Base-by-base conservation (phyloP, 2,113 vertebrate species). In the Gambusia holbrooki region DNA sequence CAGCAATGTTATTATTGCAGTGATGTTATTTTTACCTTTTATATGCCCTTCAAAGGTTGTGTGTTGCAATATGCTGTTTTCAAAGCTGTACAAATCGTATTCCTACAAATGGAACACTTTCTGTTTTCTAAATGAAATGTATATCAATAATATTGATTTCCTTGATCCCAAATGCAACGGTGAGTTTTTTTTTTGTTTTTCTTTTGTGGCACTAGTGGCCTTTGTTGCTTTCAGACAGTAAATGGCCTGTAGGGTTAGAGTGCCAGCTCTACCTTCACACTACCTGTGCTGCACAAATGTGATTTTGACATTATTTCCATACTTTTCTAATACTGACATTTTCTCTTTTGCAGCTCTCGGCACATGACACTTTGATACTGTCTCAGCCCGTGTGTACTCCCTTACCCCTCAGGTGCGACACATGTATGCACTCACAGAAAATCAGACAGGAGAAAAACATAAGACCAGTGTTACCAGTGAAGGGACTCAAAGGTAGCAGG, bases 341-440 rank as follows among this genome's bases (percentile, higher is more conserved):
- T 2, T 87, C 29, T 81, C 79, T 87, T 88, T 88, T 91, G 3
- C 92, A 99, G 97, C 95, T 99, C 33, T 99, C 98, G 0, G 96
- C 90, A 79, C 95, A 97, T 58, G 97, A 99, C 93, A 96, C 94
- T 27, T 93, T 99, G 92, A 96, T 96, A 89, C 89, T 99, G 81
- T 98, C 98, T 71, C 98, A 98, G 87, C 98, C 98, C 29, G 97
- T 99, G 90, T 97, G 95, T 78, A 98, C 98, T 79, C 98, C 98
- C 61, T 93, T 99, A 84, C 97, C 98, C 60, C 94, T 99, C 91
- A 99, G 98, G 98, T 99, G 96, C 25, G 27, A 58, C 6, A 11
- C 17, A 58, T n/a, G 17, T 25, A 58, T n/a, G 51, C 51, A 58
- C 8, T n/a, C 51, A 58, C 45, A 48, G 17, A 48, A 48, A 48